Evolutionary conservation across 2,797 vertebrate genomes (phyloP), one percentile per base, ranked within the genome.

Genomic region (Clarias platycephalus): DNA sequence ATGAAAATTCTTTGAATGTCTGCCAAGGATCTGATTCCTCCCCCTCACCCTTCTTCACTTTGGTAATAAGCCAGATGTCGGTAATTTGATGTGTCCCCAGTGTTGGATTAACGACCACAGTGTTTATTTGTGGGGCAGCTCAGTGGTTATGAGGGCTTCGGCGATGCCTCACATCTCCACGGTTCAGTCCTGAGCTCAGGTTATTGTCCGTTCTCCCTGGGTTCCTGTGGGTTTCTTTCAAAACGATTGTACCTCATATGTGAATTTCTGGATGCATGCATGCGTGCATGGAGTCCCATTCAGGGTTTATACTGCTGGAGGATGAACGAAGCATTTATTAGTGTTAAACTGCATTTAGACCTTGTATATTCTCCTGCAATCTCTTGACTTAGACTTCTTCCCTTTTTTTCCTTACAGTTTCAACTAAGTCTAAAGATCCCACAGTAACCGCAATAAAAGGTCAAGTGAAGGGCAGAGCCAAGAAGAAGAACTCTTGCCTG

Each of bases 401-500:
- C 55, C 85, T 78, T 84, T 81, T 78, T 15, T 71, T 81, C 67
- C 95, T 94, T 87, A 93, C 93, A 89, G 95, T 95, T 91, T 94
- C 95, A 85, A 93, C 95, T 64, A 96, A 94, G 88, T 92, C 94
- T 71, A 94, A 95, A 93, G 92, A 92, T 82, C 64, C 75, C 57
- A 87, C 76, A 15, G 92, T 92, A 86, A 94, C 91, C 31, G 93
- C 71, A 55, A 92, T 90, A 81, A 94, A 94, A 87, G 78, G 58
- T 13, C 83, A 72, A 82, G 74, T 66, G 49, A 95, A 92, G 89
- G 93, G 92, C 91, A 95, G 92, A 91, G 93, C 95, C 31, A 95
- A 90, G 88, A 96, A 96, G 89, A 94, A 96, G 89, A 94, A 96
- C 84, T 95, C 94, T 0, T 97, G 96, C 86, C 91, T 94, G 90